Percentiles rank a stretch among this genome's conserved stretches.
Conservation (phyloP, 2,797 vertebrate species). For the Huso huso region DNA sequence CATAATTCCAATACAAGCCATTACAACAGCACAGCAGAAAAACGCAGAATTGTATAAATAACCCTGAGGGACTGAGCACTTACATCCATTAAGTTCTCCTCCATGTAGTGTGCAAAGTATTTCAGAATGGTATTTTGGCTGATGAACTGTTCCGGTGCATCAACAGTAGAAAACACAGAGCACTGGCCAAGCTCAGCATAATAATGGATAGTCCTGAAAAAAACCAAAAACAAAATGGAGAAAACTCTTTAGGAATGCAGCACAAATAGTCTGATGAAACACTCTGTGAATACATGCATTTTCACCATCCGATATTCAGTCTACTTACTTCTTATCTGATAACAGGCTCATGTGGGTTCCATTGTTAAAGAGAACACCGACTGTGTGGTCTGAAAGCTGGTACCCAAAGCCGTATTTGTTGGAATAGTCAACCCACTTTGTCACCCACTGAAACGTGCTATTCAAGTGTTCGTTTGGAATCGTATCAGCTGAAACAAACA, state of each 20-base stretch:
- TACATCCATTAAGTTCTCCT: constrained; percentile 98
- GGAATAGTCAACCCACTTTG: constrained; percentile 98
- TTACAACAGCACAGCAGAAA: background rate
- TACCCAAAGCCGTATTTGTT: constrained; percentile 98
- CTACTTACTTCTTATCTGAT: constrained; percentile 86
- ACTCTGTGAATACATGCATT: constrained; percentile 2
- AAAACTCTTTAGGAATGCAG: background rate
- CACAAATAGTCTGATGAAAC: background rate
- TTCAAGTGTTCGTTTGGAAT: constrained; percentile 74
- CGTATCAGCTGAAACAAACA: constrained; percentile 52
- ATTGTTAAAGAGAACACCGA: constrained; percentile 97
- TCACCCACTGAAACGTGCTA: constrained; percentile 89
- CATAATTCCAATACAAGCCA: constrained; percentile 3
- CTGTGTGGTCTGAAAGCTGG: constrained; percentile 93
- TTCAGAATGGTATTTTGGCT: constrained; percentile 94
- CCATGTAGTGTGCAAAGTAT: constrained; percentile 98
- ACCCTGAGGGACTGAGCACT: constrained; percentile 40
- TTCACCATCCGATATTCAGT: constrained; percentile 11
- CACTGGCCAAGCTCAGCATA: constrained; percentile 88
- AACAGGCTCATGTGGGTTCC: constrained; percentile 96
- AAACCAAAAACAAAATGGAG: constrained; percentile 28
- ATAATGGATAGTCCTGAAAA: constrained; percentile 84
- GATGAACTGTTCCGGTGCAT: constrained; percentile 88
- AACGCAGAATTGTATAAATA: background rate
- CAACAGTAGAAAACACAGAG: constrained; percentile 77